Evolutionary conservation across 2,797 vertebrate genomes (phyloP).

Genomic region (Rhynchotus rufescens): DNA sequence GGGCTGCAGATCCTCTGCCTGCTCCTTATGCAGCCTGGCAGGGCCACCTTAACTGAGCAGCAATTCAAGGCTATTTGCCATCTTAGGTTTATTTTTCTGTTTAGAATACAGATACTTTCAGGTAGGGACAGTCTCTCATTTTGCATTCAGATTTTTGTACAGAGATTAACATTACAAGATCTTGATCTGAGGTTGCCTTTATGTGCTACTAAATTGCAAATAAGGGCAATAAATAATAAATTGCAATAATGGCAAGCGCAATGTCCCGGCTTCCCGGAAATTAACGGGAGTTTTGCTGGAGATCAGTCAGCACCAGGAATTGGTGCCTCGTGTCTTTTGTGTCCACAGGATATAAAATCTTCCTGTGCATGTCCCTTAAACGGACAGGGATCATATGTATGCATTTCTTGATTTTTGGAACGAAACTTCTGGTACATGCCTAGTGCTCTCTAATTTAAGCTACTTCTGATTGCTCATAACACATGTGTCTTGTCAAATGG

Average conservation of each 20-base stretch:
- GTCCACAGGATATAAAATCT: constrained; percentile 19
- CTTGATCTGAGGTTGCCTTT: constrained; percentile 25
- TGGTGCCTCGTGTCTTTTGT: not conserved
- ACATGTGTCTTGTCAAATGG: not conserved
- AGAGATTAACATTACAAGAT: constrained; percentile 18
- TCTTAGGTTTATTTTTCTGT: not conserved
- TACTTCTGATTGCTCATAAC: not conserved
- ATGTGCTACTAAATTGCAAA: not conserved
- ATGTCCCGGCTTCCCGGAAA: constrained; percentile 7
- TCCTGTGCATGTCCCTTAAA: not conserved
- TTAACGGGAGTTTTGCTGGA: not conserved
- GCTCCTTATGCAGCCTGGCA: not conserved
- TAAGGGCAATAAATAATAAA: too few relatives aligned
- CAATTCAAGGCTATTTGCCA: not conserved
- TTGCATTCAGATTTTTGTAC: not conserved
- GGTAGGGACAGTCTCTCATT: not conserved
- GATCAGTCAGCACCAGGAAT: not conserved
- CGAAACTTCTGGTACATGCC: not conserved
- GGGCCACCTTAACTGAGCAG: not conserved
- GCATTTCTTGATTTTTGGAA: not conserved
- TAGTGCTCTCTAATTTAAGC: not conserved
- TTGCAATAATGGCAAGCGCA: constrained; percentile 3
- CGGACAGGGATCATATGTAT: not conserved
- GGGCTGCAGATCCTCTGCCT: not conserved
- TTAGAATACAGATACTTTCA: not conserved